Conservation (phyloP, 2,888 invertebrate genomes). For the Hyposoter didymator region DNA sequence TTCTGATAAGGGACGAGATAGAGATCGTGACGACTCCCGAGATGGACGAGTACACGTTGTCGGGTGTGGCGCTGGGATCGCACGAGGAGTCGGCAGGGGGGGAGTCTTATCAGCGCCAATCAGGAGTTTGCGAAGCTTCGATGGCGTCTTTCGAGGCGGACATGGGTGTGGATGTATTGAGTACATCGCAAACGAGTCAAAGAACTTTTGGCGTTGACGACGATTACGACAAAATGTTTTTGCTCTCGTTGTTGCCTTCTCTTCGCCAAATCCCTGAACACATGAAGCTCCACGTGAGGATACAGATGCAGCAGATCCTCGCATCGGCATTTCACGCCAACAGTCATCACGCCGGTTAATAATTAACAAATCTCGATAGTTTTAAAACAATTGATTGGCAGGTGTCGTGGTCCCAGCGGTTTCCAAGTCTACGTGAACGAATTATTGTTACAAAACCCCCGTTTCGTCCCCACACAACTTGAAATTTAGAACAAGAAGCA, state of each 20-base stretch:
- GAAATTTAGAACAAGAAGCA: background rate
- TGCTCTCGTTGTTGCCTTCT: conserved; percentile 79
- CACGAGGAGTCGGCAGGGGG: conserved; percentile 12
- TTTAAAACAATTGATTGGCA: background rate
- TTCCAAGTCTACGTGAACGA: background rate
- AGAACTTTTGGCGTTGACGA: conserved; percentile 76
- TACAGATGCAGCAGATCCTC: conserved; percentile 81
- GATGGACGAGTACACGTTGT: conserved; percentile 42
- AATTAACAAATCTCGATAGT: background rate
- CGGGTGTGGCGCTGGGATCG: conserved; percentile 7
- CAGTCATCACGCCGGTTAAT: conserved; percentile 48
- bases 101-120: conserved; percentile 71
- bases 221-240: conserved; percentile 82
- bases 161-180: conserved; percentile 77
- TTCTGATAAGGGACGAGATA: conserved; percentile 45
- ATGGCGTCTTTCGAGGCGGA: conserved; percentile 78
- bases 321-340: conserved; percentile 64
- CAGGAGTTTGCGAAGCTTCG: conserved; percentile 75
- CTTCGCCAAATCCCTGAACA: conserved; percentile 80
- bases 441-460: background rate
- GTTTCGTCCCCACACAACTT: background rate
- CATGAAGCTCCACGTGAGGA: conserved; percentile 80
- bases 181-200: conserved; percentile 73
- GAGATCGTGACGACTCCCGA: conserved; percentile 42
- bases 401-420: background rate